Base-by-base conservation (phyloP, 2,113 vertebrate genomes). In the Microcebus murinus region DNA sequence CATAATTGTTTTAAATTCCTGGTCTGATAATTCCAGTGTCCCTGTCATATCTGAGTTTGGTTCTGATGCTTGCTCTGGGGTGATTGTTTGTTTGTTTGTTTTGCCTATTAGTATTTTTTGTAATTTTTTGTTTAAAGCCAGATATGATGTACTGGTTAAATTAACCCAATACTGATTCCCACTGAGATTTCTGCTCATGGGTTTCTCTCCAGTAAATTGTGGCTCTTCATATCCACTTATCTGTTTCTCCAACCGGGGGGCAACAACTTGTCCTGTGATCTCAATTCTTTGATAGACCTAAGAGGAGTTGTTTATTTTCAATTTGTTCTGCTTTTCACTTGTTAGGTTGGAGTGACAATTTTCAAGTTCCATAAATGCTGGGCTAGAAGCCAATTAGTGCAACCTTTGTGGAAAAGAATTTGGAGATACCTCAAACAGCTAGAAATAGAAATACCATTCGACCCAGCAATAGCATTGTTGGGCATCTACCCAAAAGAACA, bases 181-280 rank as follows among this genome's bases (percentile, higher is more conserved):
- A 80, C 2, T 20, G 70, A 90, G 9, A 10, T 77, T 77, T 81
- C 45, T 55, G 17, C 6, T 76, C 29, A 8, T 81, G n/a, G 3
- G 27, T 86, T 94, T 96, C 77, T 79, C n/a, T 95, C 48, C 45
- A 59, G 5, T 84, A 79, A 87, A 87, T 7, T 39, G 29, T 95
- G 31, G 57, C 68, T 84, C 25, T 94, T 68, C 84, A 3, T 34
- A 85, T 45, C 31, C 12, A 74, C 31, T 17, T 48, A 1, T n/a
- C 42, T 61, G 8, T 59, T 20, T 77, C 4, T 76, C 34, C 29
- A 90, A 68, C 61, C 27, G 39, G 0, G 8, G 63, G 25, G 9
- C 4, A 34, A 31, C 4, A 79, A 23, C 31, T 80, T 94, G 50
- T 93, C 42, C 83, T 79, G 8, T 61, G 52, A 48, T 63, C n/a